Base-by-base conservation (phyloP, 2,888 invertebrate genomes). In the Iphiclides podalirius region DNA sequence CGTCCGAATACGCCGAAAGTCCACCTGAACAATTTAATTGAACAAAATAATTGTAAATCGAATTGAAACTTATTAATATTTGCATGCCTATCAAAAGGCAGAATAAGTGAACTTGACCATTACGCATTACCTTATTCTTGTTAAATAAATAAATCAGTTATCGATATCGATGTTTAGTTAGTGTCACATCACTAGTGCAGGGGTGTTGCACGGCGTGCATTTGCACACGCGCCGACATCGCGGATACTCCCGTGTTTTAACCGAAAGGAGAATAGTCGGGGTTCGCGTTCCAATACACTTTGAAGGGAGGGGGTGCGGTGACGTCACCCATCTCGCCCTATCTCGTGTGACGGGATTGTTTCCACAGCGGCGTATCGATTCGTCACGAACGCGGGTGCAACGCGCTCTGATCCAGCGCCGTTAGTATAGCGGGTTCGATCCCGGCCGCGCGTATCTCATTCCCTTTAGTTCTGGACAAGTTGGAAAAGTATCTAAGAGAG, bases 131-230 rank as follows among this genome's bases (percentile, higher is more conserved):
- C n/a, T n/a, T n/a, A n/a, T n/a, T n/a, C n/a, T n/a, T n/a, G n/a
- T n/a, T n/a, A n/a, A n/a, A n/a, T n/a, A n/a, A n/a, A n/a, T n/a
- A n/a, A n/a, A n/a, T n/a, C n/a, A n/a, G n/a, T n/a, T 20, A 20
- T 7, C 26, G 26, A 26, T 26, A 26, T 26, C 26, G 26, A 26
- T 8, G 9, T 26, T 26, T 9, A 7, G 8, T 26, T 9, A 26
- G 26, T 0, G 16, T 16, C 44, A 26, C 52, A 53, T 49, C 57
- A 44, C 57, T 54, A 54, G 8, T 34, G 16, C 17, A 35, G 34
- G 45, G 51, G 53, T 46, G n/a, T 39, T 39, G 44, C 31, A 42
- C 38, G 13, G 34, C 33, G 13, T 45, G 47, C 52, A 52, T 51
- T 46, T 49, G 40, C 16, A 38, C 33, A 47, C 46, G 12, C 26